Evolutionary conservation across 2,797 vertebrate species (phyloP).

Genomic region (Argentina silus): DNA sequence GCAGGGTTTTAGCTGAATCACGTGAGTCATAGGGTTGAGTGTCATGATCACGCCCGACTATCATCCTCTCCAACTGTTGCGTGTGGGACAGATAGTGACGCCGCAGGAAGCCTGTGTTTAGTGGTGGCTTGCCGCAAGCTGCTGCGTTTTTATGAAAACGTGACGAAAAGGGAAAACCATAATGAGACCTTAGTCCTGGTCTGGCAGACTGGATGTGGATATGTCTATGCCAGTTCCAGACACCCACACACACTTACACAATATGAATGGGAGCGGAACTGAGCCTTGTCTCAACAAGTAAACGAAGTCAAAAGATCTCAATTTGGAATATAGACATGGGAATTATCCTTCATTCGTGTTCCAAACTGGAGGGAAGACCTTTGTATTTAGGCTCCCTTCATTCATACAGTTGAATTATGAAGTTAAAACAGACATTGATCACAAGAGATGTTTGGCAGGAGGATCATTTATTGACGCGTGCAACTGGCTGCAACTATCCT

Average conservation of each 20-base stretch:
- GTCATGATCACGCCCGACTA: slow-evolving; percentile 42
- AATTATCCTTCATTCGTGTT: not conserved
- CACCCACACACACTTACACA: slow-evolving; percentile 5
- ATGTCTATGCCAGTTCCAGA: not conserved
- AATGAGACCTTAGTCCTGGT: slow-evolving; percentile 18
- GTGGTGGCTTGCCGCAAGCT: not conserved
- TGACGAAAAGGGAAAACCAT: slow-evolving; percentile 23
- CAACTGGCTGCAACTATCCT: slow-evolving; percentile 61
- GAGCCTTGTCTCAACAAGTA: not conserved
- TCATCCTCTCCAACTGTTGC: slow-evolving; percentile 54
- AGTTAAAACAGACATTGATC: not conserved
- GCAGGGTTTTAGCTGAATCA: not conserved
- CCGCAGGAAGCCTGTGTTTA: not conserved
- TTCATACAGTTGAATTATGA: not conserved
- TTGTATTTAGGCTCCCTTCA: not conserved
- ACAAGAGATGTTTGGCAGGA: slow-evolving; percentile 51
- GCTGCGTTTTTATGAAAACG: slow-evolving; percentile 22
- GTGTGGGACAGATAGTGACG: slow-evolving; percentile 41
- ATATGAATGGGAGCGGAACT: not conserved
- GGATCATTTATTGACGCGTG: slow-evolving; percentile 74
- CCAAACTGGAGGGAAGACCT: not conserved
- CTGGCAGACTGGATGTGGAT: slow-evolving; percentile 8
- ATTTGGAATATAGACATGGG: not conserved
- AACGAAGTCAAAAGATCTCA: slow-evolving; percentile 12
- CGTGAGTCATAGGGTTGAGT: slow-evolving; percentile 16